Percentiles rank a stretch among this genome's conserved stretches.
Evolutionary conservation across 1,140 invertebrate species (phyloP).

Genomic region (Aporrectodea caliginosa): DNA sequence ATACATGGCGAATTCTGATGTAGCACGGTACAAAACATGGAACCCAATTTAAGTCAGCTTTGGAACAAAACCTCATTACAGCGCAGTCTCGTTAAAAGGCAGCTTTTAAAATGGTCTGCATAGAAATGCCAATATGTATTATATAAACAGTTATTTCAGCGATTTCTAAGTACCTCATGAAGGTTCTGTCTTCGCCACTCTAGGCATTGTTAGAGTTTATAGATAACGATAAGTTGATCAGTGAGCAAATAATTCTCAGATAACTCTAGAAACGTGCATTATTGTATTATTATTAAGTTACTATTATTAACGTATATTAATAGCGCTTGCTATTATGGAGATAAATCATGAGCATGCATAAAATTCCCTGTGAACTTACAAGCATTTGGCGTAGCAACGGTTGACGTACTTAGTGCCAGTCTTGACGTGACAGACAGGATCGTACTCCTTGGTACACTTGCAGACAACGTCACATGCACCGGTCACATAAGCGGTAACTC

Average conservation of each 20-base stretch:
- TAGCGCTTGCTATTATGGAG: not conserved
- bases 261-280: not conserved
- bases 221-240: too few relatives aligned
- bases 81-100: too few relatives aligned
- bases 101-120: too few relatives aligned
- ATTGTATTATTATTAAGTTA: not conserved
- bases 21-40: too few relatives aligned
- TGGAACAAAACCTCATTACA: too few relatives aligned
- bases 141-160: too few relatives aligned
- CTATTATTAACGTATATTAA: not conserved
- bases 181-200: too few relatives aligned
- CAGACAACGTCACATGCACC: not conserved
- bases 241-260: not conserved
- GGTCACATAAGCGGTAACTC: not conserved
- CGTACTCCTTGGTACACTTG: not conserved
- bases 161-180: too few relatives aligned
- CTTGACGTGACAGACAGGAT: not conserved
- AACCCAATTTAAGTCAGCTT: too few relatives aligned
- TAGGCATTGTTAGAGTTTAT: too few relatives aligned
- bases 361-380: not conserved
- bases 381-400: not conserved
- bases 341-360: not conserved
- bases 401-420: not conserved
- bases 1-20: too few relatives aligned
- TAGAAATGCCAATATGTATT: too few relatives aligned